phyloP scores from a whole-genome alignment of 2,113 vertebrate species.

The Excalfactoria chinensis region DNA sequence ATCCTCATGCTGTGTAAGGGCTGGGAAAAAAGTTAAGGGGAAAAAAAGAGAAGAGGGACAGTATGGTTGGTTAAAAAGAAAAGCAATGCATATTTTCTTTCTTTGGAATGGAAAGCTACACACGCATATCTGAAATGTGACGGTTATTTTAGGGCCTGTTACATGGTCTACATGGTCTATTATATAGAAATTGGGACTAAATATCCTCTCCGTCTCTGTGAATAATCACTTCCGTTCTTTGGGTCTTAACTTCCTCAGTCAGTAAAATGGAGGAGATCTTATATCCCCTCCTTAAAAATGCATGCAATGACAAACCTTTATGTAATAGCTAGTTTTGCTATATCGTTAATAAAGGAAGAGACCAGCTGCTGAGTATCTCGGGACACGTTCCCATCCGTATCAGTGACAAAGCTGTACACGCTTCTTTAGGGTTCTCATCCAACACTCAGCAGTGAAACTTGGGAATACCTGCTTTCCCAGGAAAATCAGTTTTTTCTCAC shows the following conservation, averaged over 20 bases:
- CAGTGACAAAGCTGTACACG: background rate
- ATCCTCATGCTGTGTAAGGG: background rate
- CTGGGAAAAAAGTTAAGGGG: too few species aligned
- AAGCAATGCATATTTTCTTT: background rate
- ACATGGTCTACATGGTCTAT: background rate
- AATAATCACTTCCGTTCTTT: slow-evolving; percentile 35
- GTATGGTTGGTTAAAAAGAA: background rate
- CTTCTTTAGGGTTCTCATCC: background rate
- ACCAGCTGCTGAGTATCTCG: background rate
- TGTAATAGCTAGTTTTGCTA: background rate
- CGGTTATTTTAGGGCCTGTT: background rate
- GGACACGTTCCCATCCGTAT: background rate
- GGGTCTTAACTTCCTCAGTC: slow-evolving; percentile 1
- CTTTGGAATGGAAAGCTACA: background rate
- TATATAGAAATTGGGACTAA: background rate
- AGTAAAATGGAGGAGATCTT: background rate
- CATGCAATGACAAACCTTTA: background rate
- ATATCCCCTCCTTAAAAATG: background rate
- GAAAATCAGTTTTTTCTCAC: background rate
- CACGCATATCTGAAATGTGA: background rate
- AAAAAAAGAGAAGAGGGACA: background rate
- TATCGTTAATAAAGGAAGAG: background rate
- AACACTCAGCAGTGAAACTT: background rate
- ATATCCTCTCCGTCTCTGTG: slow-evolving; percentile 1
- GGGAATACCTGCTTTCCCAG: background rate